A percentile compares a stretch with the other conserved stretches of the same genome.
phyloP scores from a whole-genome alignment of 2,888 invertebrate species.

The Nomada fucata region DNA sequence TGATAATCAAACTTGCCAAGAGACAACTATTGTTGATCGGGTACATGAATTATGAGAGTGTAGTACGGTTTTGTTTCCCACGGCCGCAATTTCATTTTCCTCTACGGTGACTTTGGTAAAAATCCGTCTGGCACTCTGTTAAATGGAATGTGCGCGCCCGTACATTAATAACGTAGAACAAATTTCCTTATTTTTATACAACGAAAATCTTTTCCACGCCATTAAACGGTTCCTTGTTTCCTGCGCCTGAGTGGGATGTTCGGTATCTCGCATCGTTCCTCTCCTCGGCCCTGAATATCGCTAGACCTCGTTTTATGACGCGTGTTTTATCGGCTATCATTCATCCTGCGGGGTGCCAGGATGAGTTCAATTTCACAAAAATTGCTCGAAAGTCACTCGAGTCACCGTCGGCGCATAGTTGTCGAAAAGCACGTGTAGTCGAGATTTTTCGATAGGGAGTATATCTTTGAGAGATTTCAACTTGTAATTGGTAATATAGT shows the following conservation, averaged over 20 bases:
- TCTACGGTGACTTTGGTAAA: neutral
- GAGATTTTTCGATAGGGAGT: neutral
- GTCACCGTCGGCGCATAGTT: neutral
- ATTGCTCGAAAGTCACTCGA: neutral
- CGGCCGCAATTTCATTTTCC: neutral
- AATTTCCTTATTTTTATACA: slow-evolving; percentile 4
- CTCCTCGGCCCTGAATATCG: slow-evolving; percentile 16
- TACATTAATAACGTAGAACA: neutral
- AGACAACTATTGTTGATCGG: too few species aligned
- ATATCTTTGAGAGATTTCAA: neutral
- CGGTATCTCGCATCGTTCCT: slow-evolving; percentile 28
- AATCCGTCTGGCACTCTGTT: neutral
- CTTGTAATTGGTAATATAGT: neutral
- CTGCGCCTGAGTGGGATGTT: slow-evolving; percentile 8
- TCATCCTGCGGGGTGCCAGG: slow-evolving; percentile 3
- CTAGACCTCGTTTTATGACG: slow-evolving; percentile 19
- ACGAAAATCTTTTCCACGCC: slow-evolving; percentile 32
- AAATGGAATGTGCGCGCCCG: neutral
- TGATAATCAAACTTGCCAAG: too few species aligned
- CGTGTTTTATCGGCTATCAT: slow-evolving; percentile 34
- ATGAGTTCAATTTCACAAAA: slow-evolving; percentile 22
- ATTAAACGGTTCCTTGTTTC: slow-evolving; percentile 37
- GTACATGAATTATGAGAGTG: neutral
- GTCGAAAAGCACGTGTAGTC: neutral
- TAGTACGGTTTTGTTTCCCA: neutral